Conservation (phyloP, 2,888 invertebrate genomes). For the Platypus cylindrus region DNA sequence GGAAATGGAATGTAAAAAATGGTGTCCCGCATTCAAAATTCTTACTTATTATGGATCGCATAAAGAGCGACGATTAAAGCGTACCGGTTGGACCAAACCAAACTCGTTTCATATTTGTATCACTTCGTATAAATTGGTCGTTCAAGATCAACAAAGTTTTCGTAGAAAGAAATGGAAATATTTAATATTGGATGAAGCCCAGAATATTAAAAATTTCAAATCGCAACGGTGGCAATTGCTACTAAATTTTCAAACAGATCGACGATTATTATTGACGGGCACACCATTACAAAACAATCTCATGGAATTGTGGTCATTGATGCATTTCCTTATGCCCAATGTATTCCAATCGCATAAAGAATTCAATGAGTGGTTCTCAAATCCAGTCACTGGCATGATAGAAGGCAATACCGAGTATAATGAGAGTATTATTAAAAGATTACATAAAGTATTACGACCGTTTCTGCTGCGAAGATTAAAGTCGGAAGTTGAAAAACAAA, state of each 20-base stretch:
- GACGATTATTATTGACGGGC: slow-evolving; percentile 82
- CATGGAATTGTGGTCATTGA: slow-evolving; percentile 94
- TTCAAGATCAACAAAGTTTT: slow-evolving; percentile 97
- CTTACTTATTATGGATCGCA: slow-evolving; percentile 95
- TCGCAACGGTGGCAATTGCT: slow-evolving; percentile 94
- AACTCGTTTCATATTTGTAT: slow-evolving; percentile 98
- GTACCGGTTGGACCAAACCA: slow-evolving; percentile 90
- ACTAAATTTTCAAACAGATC: slow-evolving; percentile 85
- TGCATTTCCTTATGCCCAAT: slow-evolving; percentile 97
- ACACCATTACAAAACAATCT: slow-evolving; percentile 93
- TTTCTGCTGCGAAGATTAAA: slow-evolving; percentile 87
- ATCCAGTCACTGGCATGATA: slow-evolving; percentile 92
- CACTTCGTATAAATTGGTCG: slow-evolving; percentile 94
- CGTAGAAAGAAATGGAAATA: slow-evolving; percentile 97
- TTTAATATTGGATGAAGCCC: slow-evolving; percentile 94
- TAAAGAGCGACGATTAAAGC: slow-evolving; percentile 85
- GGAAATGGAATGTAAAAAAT: slow-evolving; percentile 99
- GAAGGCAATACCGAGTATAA: slow-evolving; percentile 87
- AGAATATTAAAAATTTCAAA: slow-evolving; percentile 99
- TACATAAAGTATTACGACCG: slow-evolving; percentile 89
- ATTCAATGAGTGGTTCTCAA: slow-evolving; percentile 97
- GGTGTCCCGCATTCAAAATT: slow-evolving; percentile 99
- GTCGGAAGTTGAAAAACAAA: slow-evolving; percentile 91
- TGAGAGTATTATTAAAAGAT: slow-evolving; percentile 72
- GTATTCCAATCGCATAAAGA: slow-evolving; percentile 93